A percentile compares a stretch with the other conserved stretches of the same genome.
phyloP scores from a whole-genome alignment of 2,797 vertebrate species.

The Oophaga sylvatica region DNA sequence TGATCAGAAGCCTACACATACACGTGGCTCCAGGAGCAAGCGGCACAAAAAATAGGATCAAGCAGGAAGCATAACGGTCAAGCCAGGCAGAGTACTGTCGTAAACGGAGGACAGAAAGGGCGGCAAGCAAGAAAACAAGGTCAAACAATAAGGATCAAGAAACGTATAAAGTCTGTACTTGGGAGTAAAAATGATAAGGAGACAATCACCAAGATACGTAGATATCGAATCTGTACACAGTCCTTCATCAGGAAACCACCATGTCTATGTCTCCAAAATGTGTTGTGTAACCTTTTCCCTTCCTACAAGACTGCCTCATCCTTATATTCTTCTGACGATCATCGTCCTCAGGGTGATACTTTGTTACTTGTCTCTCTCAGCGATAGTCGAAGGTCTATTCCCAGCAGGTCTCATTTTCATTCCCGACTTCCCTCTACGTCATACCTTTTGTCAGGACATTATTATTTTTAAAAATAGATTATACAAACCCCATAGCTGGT shows the following conservation, averaged over 20 bases:
- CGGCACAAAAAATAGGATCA: too few relatives aligned
- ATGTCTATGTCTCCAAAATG: not conserved
- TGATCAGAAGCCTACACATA: too few relatives aligned
- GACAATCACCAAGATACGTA: too few relatives aligned
- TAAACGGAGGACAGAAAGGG: too few relatives aligned
- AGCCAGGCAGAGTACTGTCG: too few relatives aligned
- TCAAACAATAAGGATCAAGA: too few relatives aligned
- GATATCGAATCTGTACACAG: not conserved
- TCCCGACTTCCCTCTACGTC: not conserved
- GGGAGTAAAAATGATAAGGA: too few relatives aligned
- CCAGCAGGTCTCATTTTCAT: not conserved
- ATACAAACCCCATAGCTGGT: constrained; percentile 36
- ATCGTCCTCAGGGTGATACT: not conserved
- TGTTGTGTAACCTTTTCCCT: not conserved
- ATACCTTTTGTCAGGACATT: constrained; percentile 31
- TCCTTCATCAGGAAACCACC: not conserved
- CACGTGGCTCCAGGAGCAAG: too few relatives aligned
- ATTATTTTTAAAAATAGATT: constrained; percentile 33
- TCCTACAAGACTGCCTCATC: too few relatives aligned
- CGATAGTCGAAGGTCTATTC: not conserved
- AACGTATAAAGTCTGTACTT: too few relatives aligned
- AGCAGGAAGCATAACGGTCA: too few relatives aligned
- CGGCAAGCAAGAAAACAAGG: too few relatives aligned
- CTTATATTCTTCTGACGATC: not conserved
- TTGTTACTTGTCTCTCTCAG: not conserved